These are phyloP conservation scores for Picus viridis DNA, from an alignment of 2,797 vertebrate species.

Conservation along the genomic window DNA sequence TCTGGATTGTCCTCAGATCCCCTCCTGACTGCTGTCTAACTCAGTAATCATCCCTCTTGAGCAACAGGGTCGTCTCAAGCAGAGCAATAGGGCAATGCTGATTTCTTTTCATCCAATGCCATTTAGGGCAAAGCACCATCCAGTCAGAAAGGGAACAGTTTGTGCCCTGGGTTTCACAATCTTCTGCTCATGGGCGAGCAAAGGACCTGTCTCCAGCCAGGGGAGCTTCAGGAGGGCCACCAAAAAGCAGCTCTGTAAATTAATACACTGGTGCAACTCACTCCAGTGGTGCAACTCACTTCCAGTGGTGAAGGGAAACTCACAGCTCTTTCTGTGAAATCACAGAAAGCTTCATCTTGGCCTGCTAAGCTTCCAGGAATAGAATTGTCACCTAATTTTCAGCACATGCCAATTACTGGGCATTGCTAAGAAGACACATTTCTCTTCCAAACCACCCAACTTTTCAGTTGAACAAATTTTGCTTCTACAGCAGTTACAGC, in stretches of 20 bases:
- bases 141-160: neutral
- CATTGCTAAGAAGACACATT: neutral
- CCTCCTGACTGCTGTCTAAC: slow-evolving; percentile 45
- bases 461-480: neutral
- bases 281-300: too few species aligned
- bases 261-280: fast-evolving
- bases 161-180: fast-evolving
- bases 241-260: neutral
- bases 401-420: neutral
- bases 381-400: neutral
- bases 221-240: neutral
- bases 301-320: neutral
- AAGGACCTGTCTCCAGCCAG: fast-evolving
- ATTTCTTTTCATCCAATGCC: neutral
- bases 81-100: neutral
- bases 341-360: neutral
- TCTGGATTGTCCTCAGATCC: slow-evolving; percentile 61
- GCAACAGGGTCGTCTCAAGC: slow-evolving; percentile 7
- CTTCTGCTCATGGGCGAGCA: neutral
- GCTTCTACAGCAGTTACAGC: neutral
- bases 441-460: neutral
- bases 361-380: neutral
- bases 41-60: neutral
- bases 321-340: too few species aligned
- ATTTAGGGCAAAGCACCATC: neutral